These are phyloP conservation scores for Augochlorella aurata DNA, from an alignment of 2,888 invertebrate genomes.

Conservation along the genomic window DNA sequence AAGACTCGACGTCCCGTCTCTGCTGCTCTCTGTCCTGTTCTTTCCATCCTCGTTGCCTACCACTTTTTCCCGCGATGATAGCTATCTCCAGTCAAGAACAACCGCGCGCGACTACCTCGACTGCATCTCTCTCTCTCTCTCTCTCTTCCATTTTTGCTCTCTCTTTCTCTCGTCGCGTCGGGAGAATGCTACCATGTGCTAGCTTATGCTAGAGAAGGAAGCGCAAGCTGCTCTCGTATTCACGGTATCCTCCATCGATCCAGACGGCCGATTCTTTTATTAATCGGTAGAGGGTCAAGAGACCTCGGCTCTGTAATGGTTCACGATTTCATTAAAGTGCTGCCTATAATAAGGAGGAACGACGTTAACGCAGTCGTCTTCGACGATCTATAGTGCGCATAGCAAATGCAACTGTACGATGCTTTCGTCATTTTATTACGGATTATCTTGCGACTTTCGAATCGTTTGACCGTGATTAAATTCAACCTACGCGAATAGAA, in stretches of 20 bases:
- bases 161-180: background rate
- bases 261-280: slow-evolving; percentile 24
- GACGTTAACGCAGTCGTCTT: slow-evolving; percentile 12
- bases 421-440: no score
- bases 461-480: no score
- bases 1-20: slow-evolving; percentile 43
- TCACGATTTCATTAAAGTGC: slow-evolving; percentile 39
- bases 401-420: no score
- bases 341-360: slow-evolving; percentile 5
- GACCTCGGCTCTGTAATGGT: slow-evolving; percentile 6
- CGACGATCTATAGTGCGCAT: background rate
- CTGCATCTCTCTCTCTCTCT: slow-evolving; percentile 24
- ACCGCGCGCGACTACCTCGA: slow-evolving; percentile 6
- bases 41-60: slow-evolving; percentile 37
- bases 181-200: slow-evolving; percentile 1
- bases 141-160: background rate
- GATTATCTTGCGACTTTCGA: no score
- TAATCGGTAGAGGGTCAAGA: slow-evolving; percentile 32
- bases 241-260: slow-evolving; percentile 16
- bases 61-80: slow-evolving; percentile 55
- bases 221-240: slow-evolving; percentile 17
- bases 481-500: no score
- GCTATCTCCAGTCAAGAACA: slow-evolving; percentile 24
- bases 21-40: slow-evolving; percentile 9
- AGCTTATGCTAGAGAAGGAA: slow-evolving; percentile 17